These are phyloP conservation scores for Heterotilapia buettikoferi DNA, from an alignment of 2,113 vertebrate species.

Conservation along the genomic window DNA sequence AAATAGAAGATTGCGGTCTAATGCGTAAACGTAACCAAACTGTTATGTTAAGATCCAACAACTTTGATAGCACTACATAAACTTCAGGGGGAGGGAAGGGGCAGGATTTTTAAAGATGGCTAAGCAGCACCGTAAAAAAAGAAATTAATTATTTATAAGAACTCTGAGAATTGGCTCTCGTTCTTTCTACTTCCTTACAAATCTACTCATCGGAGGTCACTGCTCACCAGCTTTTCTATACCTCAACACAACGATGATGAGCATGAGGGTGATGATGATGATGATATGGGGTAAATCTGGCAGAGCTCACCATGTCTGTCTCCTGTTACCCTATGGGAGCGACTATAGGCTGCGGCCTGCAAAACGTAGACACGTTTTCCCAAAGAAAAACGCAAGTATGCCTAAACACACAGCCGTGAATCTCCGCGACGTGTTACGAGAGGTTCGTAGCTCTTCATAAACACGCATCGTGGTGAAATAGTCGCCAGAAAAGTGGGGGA, in stretches of 20 bases:
- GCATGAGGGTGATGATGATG: neutral
- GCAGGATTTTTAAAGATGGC: neutral
- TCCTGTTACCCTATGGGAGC: constrained; percentile 53
- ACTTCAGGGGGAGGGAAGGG: neutral
- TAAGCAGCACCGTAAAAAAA: neutral
- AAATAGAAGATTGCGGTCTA: neutral
- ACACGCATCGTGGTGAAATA: neutral
- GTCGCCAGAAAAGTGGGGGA: neutral
- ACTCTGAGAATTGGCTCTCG: neutral
- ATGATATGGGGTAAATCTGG: constrained; percentile 33
- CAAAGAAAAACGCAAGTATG: neutral
- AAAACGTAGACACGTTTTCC: neutral
- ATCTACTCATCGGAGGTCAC: neutral
- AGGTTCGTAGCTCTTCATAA: neutral
- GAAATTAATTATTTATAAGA: neutral
- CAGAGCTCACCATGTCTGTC: constrained; percentile 41
- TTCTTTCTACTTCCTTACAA: neutral
- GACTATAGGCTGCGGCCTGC: constrained; percentile 64
- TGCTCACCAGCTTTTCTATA: neutral
- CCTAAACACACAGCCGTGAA: neutral
- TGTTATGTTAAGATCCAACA: neutral
- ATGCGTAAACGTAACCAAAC: neutral
- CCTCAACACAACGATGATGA: neutral
- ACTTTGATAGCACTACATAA: neutral
- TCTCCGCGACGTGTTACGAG: neutral